A percentile compares a stretch with the other conserved stretches of the same genome.
These are phyloP conservation scores for Apamea crenata DNA, from an alignment of 2,888 invertebrate genomes.

Conservation along the genomic window DNA sequence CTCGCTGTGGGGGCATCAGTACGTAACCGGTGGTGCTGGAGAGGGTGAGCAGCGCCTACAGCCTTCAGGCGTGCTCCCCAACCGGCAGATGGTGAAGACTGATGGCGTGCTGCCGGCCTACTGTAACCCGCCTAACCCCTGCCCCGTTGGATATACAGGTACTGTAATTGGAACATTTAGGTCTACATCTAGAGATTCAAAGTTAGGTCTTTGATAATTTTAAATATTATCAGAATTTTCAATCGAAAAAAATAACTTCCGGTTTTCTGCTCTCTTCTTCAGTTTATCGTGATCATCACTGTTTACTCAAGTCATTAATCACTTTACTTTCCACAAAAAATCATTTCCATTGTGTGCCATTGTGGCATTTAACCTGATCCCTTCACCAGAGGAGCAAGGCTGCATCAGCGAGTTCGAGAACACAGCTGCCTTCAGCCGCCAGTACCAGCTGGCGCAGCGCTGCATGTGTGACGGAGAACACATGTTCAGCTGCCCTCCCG, in stretches of 20 bases:
- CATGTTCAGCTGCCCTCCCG: constrained; percentile 97
- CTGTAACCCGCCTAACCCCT: constrained; percentile 99
- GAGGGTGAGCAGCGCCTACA: constrained; percentile 93
- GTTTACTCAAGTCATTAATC: neutral
- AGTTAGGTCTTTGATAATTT: neutral
- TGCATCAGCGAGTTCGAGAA: constrained; percentile 98
- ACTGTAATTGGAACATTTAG: constrained; percentile 42
- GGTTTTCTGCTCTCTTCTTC: neutral
- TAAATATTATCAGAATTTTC: neutral
- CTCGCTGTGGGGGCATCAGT: constrained; percentile 94
- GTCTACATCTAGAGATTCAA: neutral
- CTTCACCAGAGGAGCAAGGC: constrained; percentile 93
- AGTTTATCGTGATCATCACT: no score
- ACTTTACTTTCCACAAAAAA: neutral
- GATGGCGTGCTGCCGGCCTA: constrained; percentile 98
- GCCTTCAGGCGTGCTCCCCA: constrained; percentile 90
- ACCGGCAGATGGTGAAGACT: constrained; percentile 95
- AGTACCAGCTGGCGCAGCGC: constrained; percentile 97
- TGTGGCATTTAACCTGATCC: constrained; percentile 27
- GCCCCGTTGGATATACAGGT: constrained; percentile 98
- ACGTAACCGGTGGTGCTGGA: constrained; percentile 94
- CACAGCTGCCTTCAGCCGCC: constrained; percentile 98
- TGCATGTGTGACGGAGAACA: constrained; percentile 99
- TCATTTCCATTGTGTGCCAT: constrained; percentile 10
- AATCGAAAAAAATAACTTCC: neutral